A percentile compares a stretch with the other conserved stretches of the same genome.
Evolutionary conservation across 1,140 invertebrate genomes (phyloP).

Genomic region (Euura lappo): DNA sequence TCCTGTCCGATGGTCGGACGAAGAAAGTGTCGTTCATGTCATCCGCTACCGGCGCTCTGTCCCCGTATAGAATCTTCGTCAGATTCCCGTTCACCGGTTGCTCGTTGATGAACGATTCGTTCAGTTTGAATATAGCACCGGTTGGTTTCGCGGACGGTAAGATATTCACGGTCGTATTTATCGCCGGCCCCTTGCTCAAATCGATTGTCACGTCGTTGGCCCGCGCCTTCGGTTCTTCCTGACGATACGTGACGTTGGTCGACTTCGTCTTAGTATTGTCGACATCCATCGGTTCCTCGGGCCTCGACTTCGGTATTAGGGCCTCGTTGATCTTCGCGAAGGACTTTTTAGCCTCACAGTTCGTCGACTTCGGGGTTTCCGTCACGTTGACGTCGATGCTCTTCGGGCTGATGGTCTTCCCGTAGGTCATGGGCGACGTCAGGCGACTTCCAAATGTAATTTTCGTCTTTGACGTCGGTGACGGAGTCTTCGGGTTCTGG

Average conservation of each 20-base stretch:
- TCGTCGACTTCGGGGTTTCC: background rate
- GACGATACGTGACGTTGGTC: too few relatives aligned
- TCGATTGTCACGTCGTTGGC: background rate
- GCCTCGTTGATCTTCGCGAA: background rate
- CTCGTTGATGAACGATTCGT: conserved; percentile 14
- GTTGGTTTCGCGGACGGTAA: background rate
- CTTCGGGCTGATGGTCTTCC: background rate
- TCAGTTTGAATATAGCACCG: conserved; percentile 6
- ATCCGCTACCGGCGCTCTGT: background rate
- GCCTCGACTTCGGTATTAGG: background rate
- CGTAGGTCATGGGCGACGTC: background rate
- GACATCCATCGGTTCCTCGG: background rate
- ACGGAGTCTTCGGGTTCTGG: background rate
- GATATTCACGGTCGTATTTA: too few relatives aligned
- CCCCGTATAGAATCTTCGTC: background rate
- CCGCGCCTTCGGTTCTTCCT: background rate
- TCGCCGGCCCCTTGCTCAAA: background rate
- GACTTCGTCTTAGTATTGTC: background rate
- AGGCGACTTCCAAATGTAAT: background rate
- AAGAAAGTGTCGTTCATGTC: background rate
- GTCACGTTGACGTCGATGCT: background rate
- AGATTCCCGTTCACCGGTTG: background rate
- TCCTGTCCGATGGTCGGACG: background rate
- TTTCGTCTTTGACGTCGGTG: background rate
- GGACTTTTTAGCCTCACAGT: background rate